Conservation (phyloP, 1,140 invertebrate species). For the Protaetia brevitarsis region DNA sequence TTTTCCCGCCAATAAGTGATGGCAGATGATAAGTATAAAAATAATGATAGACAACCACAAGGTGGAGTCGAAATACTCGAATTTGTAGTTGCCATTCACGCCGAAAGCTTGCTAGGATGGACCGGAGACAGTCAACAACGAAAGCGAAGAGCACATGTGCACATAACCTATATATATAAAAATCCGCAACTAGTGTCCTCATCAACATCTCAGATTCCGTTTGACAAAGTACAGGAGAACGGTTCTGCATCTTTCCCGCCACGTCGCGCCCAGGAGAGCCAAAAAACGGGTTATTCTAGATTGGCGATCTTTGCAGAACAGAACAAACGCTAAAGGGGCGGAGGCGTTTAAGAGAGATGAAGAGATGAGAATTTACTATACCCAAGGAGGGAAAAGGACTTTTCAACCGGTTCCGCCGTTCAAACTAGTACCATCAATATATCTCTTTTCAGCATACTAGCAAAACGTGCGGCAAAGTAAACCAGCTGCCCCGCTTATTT, state of each 20-base stretch:
- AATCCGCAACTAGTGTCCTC: slow-evolving; percentile 3
- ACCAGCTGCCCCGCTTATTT: slow-evolving; percentile 30
- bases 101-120: background rate
- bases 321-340: slow-evolving; percentile 44
- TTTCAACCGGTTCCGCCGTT: slow-evolving; percentile 21
- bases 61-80: background rate
- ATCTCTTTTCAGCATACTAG: slow-evolving; percentile 7
- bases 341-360: slow-evolving; percentile 43
- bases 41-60: background rate
- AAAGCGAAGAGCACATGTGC: slow-evolving; percentile 1
- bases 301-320: slow-evolving; percentile 39
- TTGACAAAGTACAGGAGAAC: slow-evolving; percentile 14
- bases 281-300: slow-evolving; percentile 45
- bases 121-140: background rate
- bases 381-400: slow-evolving; percentile 19
- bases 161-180: background rate
- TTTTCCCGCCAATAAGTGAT: no score
- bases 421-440: slow-evolving; percentile 11
- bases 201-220: background rate
- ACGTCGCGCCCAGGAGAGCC: background rate
- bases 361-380: slow-evolving; percentile 21
- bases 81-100: background rate
- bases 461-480: slow-evolving; percentile 19
- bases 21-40: no score
- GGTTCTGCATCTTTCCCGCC: slow-evolving; percentile 6